Evolutionary conservation across 2,113 vertebrate genomes (phyloP).

Genomic region (Ailuropoda melanoleuca): DNA sequence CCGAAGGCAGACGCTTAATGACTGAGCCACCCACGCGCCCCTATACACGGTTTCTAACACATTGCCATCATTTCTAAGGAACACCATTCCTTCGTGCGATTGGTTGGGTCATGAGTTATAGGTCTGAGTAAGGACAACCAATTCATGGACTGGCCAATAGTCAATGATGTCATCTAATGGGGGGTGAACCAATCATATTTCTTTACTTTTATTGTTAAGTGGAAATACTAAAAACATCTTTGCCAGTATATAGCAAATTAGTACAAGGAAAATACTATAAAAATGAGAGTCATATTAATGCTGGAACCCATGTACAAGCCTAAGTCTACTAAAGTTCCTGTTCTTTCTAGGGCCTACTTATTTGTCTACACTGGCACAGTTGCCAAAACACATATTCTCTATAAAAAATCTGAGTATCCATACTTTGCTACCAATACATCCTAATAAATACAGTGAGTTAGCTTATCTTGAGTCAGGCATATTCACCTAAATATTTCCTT

Average conservation of each 20-base stretch:
- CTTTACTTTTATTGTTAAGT: background rate
- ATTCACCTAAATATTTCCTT: background rate
- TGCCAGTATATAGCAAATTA: background rate
- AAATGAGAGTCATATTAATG: background rate
- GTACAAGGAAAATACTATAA: slow-evolving; percentile 13
- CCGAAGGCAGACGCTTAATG: too few species aligned
- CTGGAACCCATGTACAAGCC: background rate
- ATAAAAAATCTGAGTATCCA: background rate
- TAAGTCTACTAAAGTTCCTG: background rate
- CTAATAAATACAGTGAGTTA: background rate
- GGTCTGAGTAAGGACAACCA: background rate
- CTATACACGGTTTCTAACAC: background rate
- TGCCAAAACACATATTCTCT: background rate
- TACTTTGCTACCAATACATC: background rate
- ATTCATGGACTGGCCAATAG: background rate
- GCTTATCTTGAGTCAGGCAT: background rate
- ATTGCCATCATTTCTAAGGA: background rate
- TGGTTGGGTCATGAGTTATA: background rate
- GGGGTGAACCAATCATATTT: background rate
- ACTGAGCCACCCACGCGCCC: too few species aligned
- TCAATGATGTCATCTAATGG: background rate
- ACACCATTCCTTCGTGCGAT: background rate
- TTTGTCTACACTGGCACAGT: background rate
- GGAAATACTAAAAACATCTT: background rate
- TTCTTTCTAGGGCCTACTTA: background rate